Percentiles rank a stretch among this genome's conserved stretches.
Evolutionary conservation across 2,797 vertebrate genomes (phyloP).

Genomic region (Thaleichthys pacificus): DNA sequence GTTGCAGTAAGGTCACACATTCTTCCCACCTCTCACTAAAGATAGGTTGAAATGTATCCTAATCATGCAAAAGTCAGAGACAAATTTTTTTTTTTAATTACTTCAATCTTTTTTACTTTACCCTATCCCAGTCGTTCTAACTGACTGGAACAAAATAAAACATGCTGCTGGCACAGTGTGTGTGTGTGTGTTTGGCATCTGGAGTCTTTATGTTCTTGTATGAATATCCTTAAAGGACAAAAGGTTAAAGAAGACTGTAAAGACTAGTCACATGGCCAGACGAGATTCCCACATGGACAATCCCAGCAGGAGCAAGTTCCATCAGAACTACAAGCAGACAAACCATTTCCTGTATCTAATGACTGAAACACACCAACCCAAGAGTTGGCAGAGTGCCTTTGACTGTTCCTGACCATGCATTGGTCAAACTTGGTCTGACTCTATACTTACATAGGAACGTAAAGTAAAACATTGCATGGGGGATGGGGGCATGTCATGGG

Average conservation of each 20-base stretch:
- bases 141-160: conserved; percentile 6
- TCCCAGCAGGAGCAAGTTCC: not conserved
- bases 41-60: conserved; percentile 31
- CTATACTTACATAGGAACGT: not conserved
- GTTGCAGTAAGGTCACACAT: conserved; percentile 49
- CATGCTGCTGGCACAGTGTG: not conserved
- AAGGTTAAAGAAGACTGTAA: conserved; percentile 14
- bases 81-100: conserved; percentile 50
- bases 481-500: no score
- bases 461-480: no score
- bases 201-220: conserved; percentile 41
- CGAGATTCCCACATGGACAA: conserved; percentile 4
- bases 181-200: conserved; percentile 35
- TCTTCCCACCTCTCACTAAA: conserved; percentile 34
- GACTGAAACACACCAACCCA: not conserved
- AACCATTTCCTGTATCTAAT: conserved; percentile 5
- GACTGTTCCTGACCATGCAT: no score
- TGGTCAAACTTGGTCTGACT: not conserved
- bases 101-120: conserved; percentile 58
- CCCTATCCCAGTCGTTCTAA: conserved; percentile 27
- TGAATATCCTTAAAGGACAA: conserved; percentile 21
- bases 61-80: conserved; percentile 45
- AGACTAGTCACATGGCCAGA: conserved; percentile 3
- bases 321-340: not conserved
- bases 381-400: not conserved